Evolutionary conservation across 2,113 vertebrate species (phyloP), one percentile per base, ranked within the genome.

Genomic region (Alligator sinensis): DNA sequence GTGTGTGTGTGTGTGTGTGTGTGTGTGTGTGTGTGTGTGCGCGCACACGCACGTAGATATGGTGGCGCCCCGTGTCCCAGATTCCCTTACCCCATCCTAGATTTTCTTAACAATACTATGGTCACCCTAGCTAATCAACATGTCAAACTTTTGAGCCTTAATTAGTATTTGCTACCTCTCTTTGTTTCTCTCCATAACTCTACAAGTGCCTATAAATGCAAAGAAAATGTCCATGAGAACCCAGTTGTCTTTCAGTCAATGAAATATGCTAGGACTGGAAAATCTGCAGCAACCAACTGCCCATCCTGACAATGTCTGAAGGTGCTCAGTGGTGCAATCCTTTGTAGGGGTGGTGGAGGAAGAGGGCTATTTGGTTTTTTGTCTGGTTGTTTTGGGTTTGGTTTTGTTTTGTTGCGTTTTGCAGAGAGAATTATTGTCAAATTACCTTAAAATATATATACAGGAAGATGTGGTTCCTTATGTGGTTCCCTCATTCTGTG

Each of bases 351-450:
- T 47, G 47, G 47, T 47, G 47, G 47, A 47, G 47, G 47, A 47
- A 47, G 7, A 47, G 8, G 47, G 47, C 47, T 47, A 8, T 58
- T 82, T 5, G 9, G 6, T 89, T 58, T 4, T 57, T 94, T 47
- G 47, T 47, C 19, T 82, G 12, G 47, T 92, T 90, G 9, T 70
- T 96, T 94, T 88, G 96, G 34, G 34, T 34, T 34, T 76, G 25
- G 80, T 88, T 96, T 94, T 88, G 96, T 38, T 38, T 47, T 47
- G 47, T 47, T 47, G 47, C 9, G 47, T 47, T 47, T 47, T 47
- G 75, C 86, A 94, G 94, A 95, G 88, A 78, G 15, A 95, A 3
- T 84, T 94, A 68, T 94, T 95, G 93, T 91, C 90, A 96, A 96
- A 96, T 95, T 94, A 86, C 64, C 87, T 93, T 64, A 68, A 94